A percentile compares a stretch with the other conserved stretches of the same genome.
Evolutionary conservation across 2,888 invertebrate genomes (phyloP).

Genomic region (Listrodromus nycthemerus): DNA sequence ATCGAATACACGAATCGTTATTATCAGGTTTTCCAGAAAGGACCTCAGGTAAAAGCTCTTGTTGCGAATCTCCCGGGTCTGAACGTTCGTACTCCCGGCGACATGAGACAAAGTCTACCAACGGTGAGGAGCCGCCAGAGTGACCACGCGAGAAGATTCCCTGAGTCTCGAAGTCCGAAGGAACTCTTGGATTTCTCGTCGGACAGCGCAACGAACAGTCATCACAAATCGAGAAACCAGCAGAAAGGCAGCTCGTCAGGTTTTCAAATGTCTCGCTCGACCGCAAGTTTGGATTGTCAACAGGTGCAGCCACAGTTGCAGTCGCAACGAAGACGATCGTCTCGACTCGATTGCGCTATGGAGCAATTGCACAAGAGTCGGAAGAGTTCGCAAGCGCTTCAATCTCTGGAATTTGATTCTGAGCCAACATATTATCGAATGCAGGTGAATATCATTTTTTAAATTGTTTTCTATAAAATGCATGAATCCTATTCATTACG

Average conservation of each 20-base stretch:
- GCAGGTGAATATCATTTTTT: conserved; percentile 78
- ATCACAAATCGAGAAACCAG: conserved; percentile 85
- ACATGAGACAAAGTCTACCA: conserved; percentile 79
- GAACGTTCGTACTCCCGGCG: conserved; percentile 82
- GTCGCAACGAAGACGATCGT: conserved; percentile 74
- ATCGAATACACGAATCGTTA: not conserved
- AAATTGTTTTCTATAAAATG: no score
- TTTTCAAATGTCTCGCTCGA: conserved; percentile 79
- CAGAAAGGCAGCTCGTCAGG: conserved; percentile 49
- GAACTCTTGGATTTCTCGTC: conserved; percentile 85
- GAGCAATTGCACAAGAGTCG: conserved; percentile 78
- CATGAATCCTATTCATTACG: no score
- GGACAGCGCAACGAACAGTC: conserved; percentile 85
- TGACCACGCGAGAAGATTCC: conserved; percentile 67
- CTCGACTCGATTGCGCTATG: conserved; percentile 76
- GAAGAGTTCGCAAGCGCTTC: conserved; percentile 74
- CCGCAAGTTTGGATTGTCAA: conserved; percentile 79
- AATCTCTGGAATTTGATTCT: conserved; percentile 92
- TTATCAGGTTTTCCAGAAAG: conserved; percentile 90
- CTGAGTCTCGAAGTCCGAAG: conserved; percentile 80
- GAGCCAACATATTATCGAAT: conserved; percentile 87
- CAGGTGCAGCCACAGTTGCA: conserved; percentile 72
- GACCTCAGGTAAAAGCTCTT: conserved; percentile 91
- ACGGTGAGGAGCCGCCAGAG: conserved; percentile 75
- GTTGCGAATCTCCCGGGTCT: conserved; percentile 88